Conservation (phyloP, 2,888 invertebrate genomes). For the Cybosia mesomella region DNA sequence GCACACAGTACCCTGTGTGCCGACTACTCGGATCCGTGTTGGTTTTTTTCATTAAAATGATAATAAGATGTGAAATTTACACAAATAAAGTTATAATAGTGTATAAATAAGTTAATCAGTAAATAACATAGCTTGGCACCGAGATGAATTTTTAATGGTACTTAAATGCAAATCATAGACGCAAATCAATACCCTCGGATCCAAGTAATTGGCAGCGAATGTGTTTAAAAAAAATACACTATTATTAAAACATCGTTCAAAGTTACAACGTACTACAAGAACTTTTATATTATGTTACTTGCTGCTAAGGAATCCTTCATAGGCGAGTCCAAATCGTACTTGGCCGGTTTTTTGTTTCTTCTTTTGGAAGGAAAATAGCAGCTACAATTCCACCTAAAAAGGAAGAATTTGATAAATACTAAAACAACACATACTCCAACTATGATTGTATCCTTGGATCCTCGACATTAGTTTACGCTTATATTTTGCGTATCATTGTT, state of each 20-base stretch:
- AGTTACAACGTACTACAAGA: too few relatives aligned
- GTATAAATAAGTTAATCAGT: too few relatives aligned
- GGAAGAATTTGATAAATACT: not conserved
- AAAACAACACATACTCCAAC: not conserved
- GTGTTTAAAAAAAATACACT: not conserved
- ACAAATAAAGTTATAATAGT: not conserved
- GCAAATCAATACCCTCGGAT: slow-evolving; percentile 4
- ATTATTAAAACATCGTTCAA: too few relatives aligned
- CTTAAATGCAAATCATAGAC: not conserved
- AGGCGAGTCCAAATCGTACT: too few relatives aligned
- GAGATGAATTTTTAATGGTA: slow-evolving; percentile 1
- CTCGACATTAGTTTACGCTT: not conserved
- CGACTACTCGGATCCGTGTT: slow-evolving; percentile 25
- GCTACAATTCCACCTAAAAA: slow-evolving; percentile 37
- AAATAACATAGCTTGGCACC: too few relatives aligned
- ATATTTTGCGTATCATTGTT: too few relatives aligned
- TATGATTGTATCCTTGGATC: not conserved
- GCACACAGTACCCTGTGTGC: slow-evolving; percentile 24
- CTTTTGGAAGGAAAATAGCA: slow-evolving; percentile 28
- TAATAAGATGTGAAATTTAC: not conserved
- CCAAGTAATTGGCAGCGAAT: not conserved
- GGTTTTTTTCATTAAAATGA: slow-evolving; percentile 4
- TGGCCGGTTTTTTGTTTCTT: not conserved
- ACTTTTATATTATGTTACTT: too few relatives aligned
- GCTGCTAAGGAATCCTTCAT: too few relatives aligned